A percentile compares a stretch with the other conserved stretches of the same genome.
Conservation (phyloP, 2,888 invertebrate species). For the Hypsopygia costalis region DNA sequence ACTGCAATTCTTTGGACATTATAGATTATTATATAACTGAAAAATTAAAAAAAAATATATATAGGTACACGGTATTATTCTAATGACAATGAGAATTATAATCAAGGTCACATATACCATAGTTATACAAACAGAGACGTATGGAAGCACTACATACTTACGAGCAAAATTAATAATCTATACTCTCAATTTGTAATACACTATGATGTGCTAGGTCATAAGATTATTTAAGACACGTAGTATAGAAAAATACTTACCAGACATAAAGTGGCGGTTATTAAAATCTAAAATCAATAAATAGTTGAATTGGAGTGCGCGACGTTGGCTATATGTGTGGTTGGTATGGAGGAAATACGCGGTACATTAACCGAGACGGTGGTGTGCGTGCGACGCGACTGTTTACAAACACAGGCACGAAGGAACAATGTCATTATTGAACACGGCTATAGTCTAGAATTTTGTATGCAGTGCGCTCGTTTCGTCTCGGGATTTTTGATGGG, state of each 20-base stretch:
- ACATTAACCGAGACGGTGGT: constrained; percentile 28
- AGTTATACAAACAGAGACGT: not conserved
- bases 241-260: constrained; percentile 61
- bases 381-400: constrained; percentile 48
- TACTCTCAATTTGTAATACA: not conserved
- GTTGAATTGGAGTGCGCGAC: constrained; percentile 58
- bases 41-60: too few relatives aligned
- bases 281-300: constrained; percentile 69
- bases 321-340: constrained; percentile 55
- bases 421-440: constrained; percentile 68
- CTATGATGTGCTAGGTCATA: not conserved
- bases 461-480: constrained; percentile 37
- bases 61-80: not conserved
- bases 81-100: not conserved
- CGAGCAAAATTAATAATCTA: not conserved
- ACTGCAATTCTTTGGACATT: too few relatives aligned
- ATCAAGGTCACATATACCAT: not conserved
- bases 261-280: constrained; percentile 58
- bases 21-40: too few relatives aligned
- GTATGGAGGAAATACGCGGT: constrained; percentile 54
- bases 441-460: constrained; percentile 48
- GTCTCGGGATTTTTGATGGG: too few relatives aligned
- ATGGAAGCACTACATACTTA: too few relatives aligned
- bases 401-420: constrained; percentile 55
- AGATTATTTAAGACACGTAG: constrained; percentile 5